A percentile compares a stretch with the other conserved stretches of the same genome.
Conservation (phyloP, 2,113 vertebrate genomes). For the Paracanthobrama guichenoti region DNA sequence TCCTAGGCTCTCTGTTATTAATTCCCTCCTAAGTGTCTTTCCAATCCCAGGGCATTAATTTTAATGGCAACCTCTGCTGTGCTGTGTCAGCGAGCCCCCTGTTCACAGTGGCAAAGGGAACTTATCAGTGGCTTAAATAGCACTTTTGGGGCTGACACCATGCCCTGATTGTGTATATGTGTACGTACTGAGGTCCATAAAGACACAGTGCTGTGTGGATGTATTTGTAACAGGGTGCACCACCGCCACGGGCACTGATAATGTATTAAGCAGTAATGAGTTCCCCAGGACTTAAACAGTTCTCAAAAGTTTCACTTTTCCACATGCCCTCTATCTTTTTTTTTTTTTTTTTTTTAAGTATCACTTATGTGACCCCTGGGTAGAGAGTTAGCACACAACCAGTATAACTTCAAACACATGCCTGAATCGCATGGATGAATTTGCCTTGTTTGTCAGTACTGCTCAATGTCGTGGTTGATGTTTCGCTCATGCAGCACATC, state of each 20-base stretch:
- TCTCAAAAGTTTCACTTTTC: slow-evolving; percentile 22
- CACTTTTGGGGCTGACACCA: slow-evolving; percentile 38
- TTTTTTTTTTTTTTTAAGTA: neutral
- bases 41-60: slow-evolving; percentile 36
- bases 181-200: neutral
- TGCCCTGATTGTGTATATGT: slow-evolving; percentile 30
- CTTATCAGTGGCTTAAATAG: slow-evolving; percentile 34
- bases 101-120: neutral
- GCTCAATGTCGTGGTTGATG: slow-evolving; percentile 5
- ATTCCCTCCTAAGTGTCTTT: slow-evolving; percentile 4
- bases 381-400: neutral
- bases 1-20: neutral
- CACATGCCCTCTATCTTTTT: neutral
- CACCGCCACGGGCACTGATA: slow-evolving; percentile 33
- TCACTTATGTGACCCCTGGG: neutral
- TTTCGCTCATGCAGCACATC: slow-evolving; percentile 16
- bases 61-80: slow-evolving; percentile 39
- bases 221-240: slow-evolving; percentile 10
- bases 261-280: slow-evolving; percentile 47
- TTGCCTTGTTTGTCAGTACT: neutral
- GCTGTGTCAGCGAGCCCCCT: slow-evolving; percentile 41
- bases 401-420: neutral
- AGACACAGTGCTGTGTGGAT: slow-evolving; percentile 26
- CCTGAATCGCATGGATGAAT: slow-evolving; percentile 7
- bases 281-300: slow-evolving; percentile 44